phyloP scores from a whole-genome alignment of 2,113 vertebrate genomes.

The cat (Felis catus) region DNA sequence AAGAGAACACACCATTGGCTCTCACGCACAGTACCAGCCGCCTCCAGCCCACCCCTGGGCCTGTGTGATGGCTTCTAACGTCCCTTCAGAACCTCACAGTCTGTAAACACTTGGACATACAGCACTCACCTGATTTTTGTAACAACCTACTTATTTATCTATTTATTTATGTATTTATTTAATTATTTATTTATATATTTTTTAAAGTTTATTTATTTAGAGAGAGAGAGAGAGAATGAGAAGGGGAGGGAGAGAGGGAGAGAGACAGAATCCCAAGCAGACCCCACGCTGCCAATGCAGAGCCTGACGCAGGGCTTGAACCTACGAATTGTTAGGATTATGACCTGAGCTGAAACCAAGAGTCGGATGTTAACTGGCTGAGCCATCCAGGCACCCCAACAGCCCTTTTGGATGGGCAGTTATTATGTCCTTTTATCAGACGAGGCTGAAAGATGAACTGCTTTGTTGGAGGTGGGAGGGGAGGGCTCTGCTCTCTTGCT shows the following conservation, averaged over 20 bases:
- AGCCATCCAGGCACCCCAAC: no score
- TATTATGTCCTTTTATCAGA: neutral
- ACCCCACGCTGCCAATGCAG: no score
- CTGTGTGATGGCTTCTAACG: neutral
- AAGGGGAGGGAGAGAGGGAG: no score
- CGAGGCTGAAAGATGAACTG: neutral
- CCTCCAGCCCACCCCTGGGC: rapidly evolving
- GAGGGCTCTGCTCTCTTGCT: neutral
- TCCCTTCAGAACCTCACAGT: neutral
- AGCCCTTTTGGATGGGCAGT: neutral
- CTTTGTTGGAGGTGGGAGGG: neutral
- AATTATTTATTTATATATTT: no score
- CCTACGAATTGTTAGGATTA: no score
- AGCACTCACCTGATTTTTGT: neutral
- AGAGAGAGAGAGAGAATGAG: no score
- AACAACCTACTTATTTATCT: neutral
- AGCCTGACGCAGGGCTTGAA: no score
- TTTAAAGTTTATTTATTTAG: no score
- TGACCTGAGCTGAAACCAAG: no score
- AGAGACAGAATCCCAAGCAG: no score
- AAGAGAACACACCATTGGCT: rapidly evolving
- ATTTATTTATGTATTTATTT: neutral
- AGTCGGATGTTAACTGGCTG: no score
- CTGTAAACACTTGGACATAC: neutral
- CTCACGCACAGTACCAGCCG: rapidly evolving